phyloP scores from a whole-genome alignment of 2,113 vertebrate genomes.

The Microtus montanus region DNA sequence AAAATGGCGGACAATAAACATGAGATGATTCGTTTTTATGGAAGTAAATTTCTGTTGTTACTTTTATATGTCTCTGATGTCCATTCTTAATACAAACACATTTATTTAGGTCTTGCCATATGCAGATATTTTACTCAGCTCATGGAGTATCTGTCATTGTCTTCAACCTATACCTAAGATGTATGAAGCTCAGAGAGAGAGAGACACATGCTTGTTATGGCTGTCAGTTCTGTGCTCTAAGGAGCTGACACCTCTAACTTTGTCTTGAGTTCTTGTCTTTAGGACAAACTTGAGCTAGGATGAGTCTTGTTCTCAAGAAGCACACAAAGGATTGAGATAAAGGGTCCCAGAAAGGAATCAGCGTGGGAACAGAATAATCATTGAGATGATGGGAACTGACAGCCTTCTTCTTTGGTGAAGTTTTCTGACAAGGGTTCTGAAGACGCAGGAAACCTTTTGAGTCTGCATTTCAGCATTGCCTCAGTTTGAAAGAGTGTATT shows the following conservation, averaged over 20 bases:
- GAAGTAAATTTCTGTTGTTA: background rate
- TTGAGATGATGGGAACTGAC: background rate
- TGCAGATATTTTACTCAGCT: background rate
- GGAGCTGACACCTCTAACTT: background rate
- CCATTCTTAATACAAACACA: background rate
- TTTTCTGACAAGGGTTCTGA: background rate
- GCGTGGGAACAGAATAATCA: background rate
- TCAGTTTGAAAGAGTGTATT: background rate
- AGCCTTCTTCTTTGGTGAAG: background rate
- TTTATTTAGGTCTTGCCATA: background rate
- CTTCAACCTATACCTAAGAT: background rate
- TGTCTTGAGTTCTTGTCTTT: background rate
- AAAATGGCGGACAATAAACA: background rate
- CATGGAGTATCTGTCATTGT: background rate
- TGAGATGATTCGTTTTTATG: background rate
- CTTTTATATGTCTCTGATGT: background rate
- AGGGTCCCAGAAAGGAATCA: fast-evolving
- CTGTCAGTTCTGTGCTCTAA: background rate
- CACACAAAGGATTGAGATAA: background rate
- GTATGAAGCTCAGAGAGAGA: background rate
- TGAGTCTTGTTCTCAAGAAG: background rate
- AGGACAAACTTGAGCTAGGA: background rate
- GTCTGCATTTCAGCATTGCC: background rate
- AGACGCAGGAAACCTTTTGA: background rate
- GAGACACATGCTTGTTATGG: background rate